These are phyloP conservation scores for Cybosia mesomella DNA, from an alignment of 2,888 invertebrate genomes.

Conservation along the genomic window DNA sequence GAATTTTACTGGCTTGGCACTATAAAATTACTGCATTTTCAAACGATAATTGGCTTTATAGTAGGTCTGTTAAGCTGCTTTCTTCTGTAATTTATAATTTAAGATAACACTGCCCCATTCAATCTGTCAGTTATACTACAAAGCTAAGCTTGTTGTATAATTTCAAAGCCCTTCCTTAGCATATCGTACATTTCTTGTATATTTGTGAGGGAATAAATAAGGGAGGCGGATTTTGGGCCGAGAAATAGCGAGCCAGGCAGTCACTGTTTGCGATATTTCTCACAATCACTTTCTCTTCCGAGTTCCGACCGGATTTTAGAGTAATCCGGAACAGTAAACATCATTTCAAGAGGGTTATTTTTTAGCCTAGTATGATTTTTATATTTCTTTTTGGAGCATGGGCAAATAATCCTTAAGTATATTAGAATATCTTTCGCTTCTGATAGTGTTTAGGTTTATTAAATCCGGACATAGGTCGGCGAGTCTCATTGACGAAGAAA, in stretches of 20 bases:
- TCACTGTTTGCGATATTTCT: conserved; percentile 8
- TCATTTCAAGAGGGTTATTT: not conserved
- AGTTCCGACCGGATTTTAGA: conserved; percentile 1
- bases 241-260: not conserved
- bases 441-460: too few relatives aligned
- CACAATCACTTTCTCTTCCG: conserved; percentile 6
- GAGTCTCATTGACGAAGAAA: too few relatives aligned
- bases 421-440: too few relatives aligned
- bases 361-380: not conserved
- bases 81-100: not conserved
- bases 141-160: conserved; percentile 4
- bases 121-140: not conserved
- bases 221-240: not conserved
- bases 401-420: not conserved
- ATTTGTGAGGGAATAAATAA: conserved; percentile 11
- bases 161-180: not conserved
- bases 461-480: too few relatives aligned
- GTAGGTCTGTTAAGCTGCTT: not conserved
- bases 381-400: not conserved
- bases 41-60: not conserved
- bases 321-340: not conserved
- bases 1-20: not conserved
- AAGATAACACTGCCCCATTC: not conserved
- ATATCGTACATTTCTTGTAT: not conserved
- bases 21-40: not conserved